Evolutionary conservation across 92 coral and sea anemone species (phyloP).

Genomic region (Phenganax subtilis): DNA sequence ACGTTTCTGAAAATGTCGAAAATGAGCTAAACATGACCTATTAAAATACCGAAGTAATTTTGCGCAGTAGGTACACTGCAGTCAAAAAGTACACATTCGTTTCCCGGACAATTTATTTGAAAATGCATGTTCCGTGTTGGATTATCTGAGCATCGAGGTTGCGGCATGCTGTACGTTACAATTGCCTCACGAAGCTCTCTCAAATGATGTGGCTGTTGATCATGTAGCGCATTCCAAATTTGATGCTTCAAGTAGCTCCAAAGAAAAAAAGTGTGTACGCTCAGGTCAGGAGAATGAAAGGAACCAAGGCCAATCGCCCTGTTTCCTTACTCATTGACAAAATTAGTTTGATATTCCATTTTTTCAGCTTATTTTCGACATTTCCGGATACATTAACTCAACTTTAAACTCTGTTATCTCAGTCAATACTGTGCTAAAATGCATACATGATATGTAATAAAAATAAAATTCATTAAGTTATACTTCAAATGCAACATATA

Average conservation of each 20-base stretch:
- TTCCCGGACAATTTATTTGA: not conserved
- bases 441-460: no score
- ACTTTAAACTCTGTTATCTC: not conserved
- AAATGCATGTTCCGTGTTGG: not conserved
- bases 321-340: not conserved
- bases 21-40: no score
- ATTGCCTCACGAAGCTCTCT: not conserved
- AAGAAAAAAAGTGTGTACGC: not conserved
- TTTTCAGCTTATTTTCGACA: not conserved
- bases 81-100: not conserved
- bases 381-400: constrained; percentile 2
- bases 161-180: not conserved
- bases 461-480: no score
- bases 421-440: no score
- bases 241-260: not conserved
- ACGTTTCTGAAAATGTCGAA: no score
- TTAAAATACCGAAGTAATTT: no score
- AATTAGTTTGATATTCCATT: no score
- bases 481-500: no score
- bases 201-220: not conserved
- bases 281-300: not conserved
- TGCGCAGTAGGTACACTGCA: no score
- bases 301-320: not conserved
- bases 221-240: not conserved
- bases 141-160: no score